Percentiles rank a stretch among this genome's conserved stretches.
Conservation (phyloP, 2,113 vertebrate genomes). For the Phylloscopus whistleri region DNA sequence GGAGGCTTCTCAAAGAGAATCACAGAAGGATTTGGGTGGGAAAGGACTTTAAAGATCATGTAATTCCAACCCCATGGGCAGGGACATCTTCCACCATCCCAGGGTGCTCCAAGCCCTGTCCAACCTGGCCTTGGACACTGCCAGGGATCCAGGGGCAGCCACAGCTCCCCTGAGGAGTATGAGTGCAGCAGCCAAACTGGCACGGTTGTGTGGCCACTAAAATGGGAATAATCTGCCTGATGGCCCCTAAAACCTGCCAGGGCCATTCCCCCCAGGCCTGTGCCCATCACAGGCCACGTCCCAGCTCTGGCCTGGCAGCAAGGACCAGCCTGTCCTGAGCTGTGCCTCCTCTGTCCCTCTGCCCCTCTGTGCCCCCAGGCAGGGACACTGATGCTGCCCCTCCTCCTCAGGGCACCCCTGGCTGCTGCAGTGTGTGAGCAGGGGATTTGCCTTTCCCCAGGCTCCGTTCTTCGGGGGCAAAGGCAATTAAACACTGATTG, state of each 20-base stretch:
- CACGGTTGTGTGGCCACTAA: rapidly evolving
- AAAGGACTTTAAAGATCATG: background rate
- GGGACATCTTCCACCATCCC: background rate
- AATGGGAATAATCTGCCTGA: rapidly evolving
- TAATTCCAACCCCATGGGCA: background rate
- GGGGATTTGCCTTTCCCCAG: background rate
- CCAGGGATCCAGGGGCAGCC: background rate
- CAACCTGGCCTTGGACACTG: rapidly evolving
- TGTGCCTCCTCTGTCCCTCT: background rate
- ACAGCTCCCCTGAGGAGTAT: rapidly evolving
- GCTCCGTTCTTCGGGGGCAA: background rate
- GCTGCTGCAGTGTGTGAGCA: background rate
- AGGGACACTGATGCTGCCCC: background rate
- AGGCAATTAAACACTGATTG: background rate
- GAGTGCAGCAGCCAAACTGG: background rate
- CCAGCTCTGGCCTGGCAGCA: background rate
- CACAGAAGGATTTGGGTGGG: background rate
- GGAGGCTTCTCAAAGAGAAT: background rate
- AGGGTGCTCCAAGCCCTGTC: rapidly evolving
- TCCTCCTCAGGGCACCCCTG: background rate
- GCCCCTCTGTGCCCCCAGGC: background rate
- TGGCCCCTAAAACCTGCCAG: background rate
- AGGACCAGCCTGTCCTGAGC: background rate
- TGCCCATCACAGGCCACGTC: rapidly evolving
- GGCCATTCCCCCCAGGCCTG: background rate